Base-by-base conservation (phyloP, 2,113 vertebrate species). In the Amazona vittata region DNA sequence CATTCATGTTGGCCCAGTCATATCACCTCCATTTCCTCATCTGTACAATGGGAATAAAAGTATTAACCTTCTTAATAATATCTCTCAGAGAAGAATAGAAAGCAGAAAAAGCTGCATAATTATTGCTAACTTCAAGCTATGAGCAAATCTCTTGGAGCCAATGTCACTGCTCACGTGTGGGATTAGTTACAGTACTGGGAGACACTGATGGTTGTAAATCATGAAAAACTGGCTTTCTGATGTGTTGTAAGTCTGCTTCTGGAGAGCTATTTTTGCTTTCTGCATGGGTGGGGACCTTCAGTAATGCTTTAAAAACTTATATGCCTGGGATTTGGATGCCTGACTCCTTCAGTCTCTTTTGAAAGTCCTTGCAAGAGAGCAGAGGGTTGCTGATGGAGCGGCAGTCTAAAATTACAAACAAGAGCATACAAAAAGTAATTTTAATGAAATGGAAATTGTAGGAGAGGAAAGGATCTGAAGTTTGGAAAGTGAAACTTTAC, bases 211-310 rank as follows among this genome's bases (percentile, higher is more conserved):
- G 65, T 62, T 89, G 65, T 57, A 82, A 71, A 90, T 86, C 0
- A 3, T 22, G 69, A 92, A 90, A 92, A 90, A 68, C 59, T 47
- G 76, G 29, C 57, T 82, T 90, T 75, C 57, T 92, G 90, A 35
- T 78, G 69, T 68, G 73, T 57, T 28, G 0, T 20, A 39, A 60
- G 52, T 31, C 41, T 78, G 41, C 77, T 91, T 79, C 69, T 93
- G 77, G 76, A 93, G 76, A 92, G n/a, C 60, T 89, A 46, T 4
- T 90, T 87, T 85, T 89, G 50, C 64, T 86, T 90, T 83, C 85
- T 71, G 59, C 78, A 50, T 46, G 83, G 55, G 50, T 64, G 75
- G 88, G 55, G 85, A 78, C 12, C 83, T 80, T 55, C 76, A 81
- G 21, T 0, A 24, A 74, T 75, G 50, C 53, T 85, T 90, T 90